These are phyloP conservation scores for Spea multiplicata DNA, from an alignment of 2,113 vertebrate species.

Conservation along the genomic window DNA sequence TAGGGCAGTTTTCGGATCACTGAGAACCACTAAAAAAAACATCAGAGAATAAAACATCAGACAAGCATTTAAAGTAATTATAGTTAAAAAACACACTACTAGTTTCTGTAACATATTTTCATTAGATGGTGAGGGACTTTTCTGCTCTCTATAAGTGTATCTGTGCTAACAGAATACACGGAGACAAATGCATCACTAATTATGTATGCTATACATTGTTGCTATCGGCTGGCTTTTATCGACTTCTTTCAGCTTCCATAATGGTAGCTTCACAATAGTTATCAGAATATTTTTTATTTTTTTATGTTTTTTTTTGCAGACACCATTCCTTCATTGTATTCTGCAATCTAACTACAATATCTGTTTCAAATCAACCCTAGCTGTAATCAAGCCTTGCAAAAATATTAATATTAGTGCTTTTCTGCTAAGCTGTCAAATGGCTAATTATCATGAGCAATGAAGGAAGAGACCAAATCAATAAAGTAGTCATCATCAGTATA, in stretches of 20 bases:
- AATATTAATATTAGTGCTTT: conserved; percentile 54
- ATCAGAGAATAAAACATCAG: no score
- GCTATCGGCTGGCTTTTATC: conserved; percentile 6
- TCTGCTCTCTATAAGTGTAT: background rate
- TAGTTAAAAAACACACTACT: no score
- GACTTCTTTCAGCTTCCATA: conserved; percentile 14
- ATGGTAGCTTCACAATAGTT: conserved; percentile 9
- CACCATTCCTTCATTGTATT: conserved; percentile 16
- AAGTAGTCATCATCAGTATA: conserved; percentile 46
- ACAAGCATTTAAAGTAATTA: no score
- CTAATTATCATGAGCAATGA: conserved; percentile 55
- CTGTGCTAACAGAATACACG: conserved; percentile 19
- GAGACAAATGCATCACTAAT: conserved; percentile 25
- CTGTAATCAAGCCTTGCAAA: conserved; percentile 50
- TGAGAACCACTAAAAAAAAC: no score
- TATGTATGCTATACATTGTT: conserved; percentile 10
- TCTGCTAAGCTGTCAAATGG: conserved; percentile 50
- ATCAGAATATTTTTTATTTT: background rate
- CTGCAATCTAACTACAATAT: conserved; percentile 3
- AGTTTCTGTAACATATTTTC: no score
- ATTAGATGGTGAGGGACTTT: no score
- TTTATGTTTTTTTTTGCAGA: background rate
- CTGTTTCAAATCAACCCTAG: conserved; percentile 24
- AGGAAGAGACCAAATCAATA: conserved; percentile 51
- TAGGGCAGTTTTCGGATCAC: no score